phyloP scores from a whole-genome alignment of 2,113 vertebrate species.

The Myrmecobius fasciatus region DNA sequence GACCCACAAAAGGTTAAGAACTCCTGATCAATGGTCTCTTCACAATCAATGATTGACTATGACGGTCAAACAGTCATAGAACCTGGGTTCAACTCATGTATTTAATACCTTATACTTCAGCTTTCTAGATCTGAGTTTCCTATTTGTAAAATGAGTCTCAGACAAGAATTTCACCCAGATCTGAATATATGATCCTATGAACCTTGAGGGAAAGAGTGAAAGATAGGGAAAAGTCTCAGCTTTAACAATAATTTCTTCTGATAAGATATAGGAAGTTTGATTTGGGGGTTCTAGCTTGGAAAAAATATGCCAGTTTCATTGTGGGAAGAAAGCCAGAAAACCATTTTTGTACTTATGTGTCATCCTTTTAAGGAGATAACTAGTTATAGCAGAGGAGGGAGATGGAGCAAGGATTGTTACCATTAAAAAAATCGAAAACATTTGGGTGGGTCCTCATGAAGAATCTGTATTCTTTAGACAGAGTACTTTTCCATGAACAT shows the following conservation, averaged over 20 bases:
- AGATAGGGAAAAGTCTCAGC: not conserved
- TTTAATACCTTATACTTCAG: not conserved
- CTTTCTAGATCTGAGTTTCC: constrained; percentile 22
- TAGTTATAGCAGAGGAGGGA: not conserved
- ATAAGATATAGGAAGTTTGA: not conserved
- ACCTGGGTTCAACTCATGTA: not conserved
- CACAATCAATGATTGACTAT: not conserved
- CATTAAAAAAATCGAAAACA: not conserved
- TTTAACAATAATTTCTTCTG: constrained; percentile 22
- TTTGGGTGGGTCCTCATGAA: not conserved
- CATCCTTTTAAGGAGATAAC: not conserved
- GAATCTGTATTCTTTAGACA: not conserved
- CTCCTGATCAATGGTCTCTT: not conserved
- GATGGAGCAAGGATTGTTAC: not conserved
- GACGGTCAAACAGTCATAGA: not conserved
- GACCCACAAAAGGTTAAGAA: not conserved
- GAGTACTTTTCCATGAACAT: not conserved
- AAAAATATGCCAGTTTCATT: not conserved
- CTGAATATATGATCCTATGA: not conserved
- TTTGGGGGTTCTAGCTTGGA: not conserved
- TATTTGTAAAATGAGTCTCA: constrained; percentile 47
- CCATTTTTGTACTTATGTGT: not conserved
- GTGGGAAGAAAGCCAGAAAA: not conserved
- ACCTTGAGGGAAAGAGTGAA: not conserved
- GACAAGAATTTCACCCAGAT: constrained; percentile 44